A percentile compares a stretch with the other conserved stretches of the same genome.
Evolutionary conservation across 92 coral and sea anemone genomes (phyloP).

Genomic region (Siderastrea radians): DNA sequence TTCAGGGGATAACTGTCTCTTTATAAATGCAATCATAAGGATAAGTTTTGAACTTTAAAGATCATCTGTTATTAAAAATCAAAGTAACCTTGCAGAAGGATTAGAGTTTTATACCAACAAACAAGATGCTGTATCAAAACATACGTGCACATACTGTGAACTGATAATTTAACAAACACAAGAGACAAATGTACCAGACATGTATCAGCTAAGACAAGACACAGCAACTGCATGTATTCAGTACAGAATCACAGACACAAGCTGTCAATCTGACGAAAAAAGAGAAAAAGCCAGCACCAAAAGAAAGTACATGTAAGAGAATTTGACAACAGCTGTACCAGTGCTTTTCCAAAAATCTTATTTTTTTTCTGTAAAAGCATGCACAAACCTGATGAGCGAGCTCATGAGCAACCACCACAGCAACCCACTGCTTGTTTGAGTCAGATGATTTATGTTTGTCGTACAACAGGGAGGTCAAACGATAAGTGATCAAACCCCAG

Average conservation of each 20-base stretch:
- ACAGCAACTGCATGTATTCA: not conserved
- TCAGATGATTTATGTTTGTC: slow-evolving; percentile 81
- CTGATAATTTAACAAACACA: too few relatives aligned
- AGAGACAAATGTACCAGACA: too few relatives aligned
- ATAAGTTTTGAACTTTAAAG: too few relatives aligned
- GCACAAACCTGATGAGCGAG: slow-evolving; percentile 98
- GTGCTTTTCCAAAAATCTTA: not conserved
- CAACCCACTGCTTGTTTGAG: slow-evolving; percentile 93
- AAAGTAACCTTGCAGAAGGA: too few relatives aligned
- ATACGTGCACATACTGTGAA: too few relatives aligned
- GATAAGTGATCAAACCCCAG: slow-evolving; percentile 99
- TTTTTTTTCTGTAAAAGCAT: too few relatives aligned
- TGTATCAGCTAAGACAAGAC: not conserved
- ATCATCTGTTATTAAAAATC: too few relatives aligned
- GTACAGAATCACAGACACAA: not conserved
- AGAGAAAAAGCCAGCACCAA: slow-evolving; percentile 28
- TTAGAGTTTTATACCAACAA: too few relatives aligned
- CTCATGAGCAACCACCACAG: slow-evolving; percentile 96
- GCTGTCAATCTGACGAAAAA: too few relatives aligned
- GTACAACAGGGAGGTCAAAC: slow-evolving; percentile 92
- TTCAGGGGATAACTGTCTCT: too few relatives aligned
- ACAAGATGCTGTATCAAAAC: too few relatives aligned
- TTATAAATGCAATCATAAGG: too few relatives aligned
- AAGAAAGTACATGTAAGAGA: not conserved
- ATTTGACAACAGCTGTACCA: not conserved